Base-by-base conservation (phyloP, 2,797 vertebrate genomes). In the Meda fulgida region DNA sequence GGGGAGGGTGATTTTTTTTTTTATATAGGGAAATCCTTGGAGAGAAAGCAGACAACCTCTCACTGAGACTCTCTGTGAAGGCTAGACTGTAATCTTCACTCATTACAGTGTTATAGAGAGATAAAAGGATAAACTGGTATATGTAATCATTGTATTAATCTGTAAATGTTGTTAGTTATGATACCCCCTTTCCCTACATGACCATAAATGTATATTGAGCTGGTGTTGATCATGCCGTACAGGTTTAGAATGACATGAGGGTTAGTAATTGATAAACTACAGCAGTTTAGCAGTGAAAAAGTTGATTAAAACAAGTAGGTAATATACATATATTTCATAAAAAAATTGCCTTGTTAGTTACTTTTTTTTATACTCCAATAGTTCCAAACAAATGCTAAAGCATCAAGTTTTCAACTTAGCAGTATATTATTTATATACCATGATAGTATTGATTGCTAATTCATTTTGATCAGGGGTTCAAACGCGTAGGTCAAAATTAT, bases 21-120 rank as follows among this genome's bases (percentile, higher is more conserved):
- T 94, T 93, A 95, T 94, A 95, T 95, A 94, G 93, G 93, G 91
- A 91, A 93, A 93, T 95, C 93, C 94, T 95, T 91, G 13, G 93
- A 94, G 95, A 94, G 95, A 92, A 91, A 87, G 89, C 87, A 10
- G 87, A 88, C 93, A 93, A 95, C 94, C 94, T 92, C 94, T 94
- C 91, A 89, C 86, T 88, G 93, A 79, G 66, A 89, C 91, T 90
- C 88, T 60, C 36, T 92, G 92, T 84, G 90, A 93, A 93, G 90
- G 89, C 90, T 91, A 81, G 84, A 51, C 36, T 75, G 29, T 73
- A 65, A 48, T 75, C 13, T n/a, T 67, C 0, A 1, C 21, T 60
- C 19, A 46, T 43, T 31, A 16, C 46, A 67, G 29, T 19, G 3
- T 48, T 67, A 21, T 55, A 55, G 13, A 65, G 36, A 31, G 19